phyloP scores from a whole-genome alignment of 2,888 invertebrate genomes.

The Eupithecia dodoneata region DNA sequence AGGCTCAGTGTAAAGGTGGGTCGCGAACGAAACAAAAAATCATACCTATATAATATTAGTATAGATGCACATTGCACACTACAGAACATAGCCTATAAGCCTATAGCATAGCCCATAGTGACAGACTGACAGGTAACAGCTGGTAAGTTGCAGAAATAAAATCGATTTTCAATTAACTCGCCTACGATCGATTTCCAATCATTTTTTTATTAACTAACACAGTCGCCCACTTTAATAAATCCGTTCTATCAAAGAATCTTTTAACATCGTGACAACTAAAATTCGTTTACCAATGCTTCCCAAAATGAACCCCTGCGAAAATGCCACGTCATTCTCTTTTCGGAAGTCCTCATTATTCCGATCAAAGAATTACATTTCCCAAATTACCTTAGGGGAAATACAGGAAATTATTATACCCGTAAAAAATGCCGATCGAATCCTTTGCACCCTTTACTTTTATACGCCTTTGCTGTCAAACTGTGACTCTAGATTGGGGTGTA shows the following conservation, averaged over 20 bases:
- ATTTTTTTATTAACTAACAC: slow-evolving; percentile 20
- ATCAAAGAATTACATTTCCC: slow-evolving; percentile 24
- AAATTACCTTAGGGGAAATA: slow-evolving; percentile 23
- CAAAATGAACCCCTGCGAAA: slow-evolving; percentile 12
- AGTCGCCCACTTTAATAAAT: slow-evolving; percentile 6
- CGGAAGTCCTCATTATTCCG: slow-evolving; percentile 26
- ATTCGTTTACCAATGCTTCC: not conserved
- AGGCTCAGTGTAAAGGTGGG: no score
- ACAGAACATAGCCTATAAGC: no score
- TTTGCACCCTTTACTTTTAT: slow-evolving; percentile 7
- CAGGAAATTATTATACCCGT: slow-evolving; percentile 29
- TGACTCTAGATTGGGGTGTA: not conserved
- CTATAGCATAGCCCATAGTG: not conserved
- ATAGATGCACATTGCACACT: no score
- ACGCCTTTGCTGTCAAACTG: not conserved
- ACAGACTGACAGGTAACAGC: not conserved
- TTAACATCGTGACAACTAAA: not conserved
- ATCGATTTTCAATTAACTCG: not conserved
- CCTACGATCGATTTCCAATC: slow-evolving; percentile 28
- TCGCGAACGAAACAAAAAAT: no score
- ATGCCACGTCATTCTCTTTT: slow-evolving; percentile 23
- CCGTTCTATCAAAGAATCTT: not conserved
- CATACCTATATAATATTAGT: no score
- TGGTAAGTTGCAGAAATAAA: not conserved
- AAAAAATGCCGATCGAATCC: slow-evolving; percentile 22